Base-by-base conservation (phyloP, 2,113 vertebrate genomes). In the Epinephelus moara region DNA sequence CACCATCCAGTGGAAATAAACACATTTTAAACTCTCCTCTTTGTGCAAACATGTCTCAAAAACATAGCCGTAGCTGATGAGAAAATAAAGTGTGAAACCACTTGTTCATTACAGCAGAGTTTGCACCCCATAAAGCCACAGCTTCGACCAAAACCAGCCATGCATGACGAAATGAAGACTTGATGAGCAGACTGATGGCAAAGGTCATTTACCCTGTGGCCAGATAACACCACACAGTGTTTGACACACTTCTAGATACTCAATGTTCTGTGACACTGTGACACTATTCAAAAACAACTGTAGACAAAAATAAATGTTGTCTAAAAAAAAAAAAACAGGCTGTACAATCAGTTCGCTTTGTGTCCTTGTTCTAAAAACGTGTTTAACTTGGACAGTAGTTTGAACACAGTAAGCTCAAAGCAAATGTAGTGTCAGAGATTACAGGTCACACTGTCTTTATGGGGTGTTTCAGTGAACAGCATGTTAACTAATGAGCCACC, bases 151-250 rank as follows among this genome's bases (percentile, higher is more conserved):
- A 52, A 10, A 19, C 3, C 37, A 62, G 56, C 14, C 23, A 42
- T 1, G 17, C 17, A 50, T 25, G 40, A 27, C 3, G 17, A 13
- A 53, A 61, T 69, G n/a, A 75, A 30, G 6, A 18, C 13, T 60
- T 42, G 12, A 13, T 47, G 52, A 74, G 21, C 0, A 17, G n/a
- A n/a, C 1, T 27, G 14, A 67, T 7, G 7, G 60, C 68, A 67
- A 30, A 67, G 68, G 73, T 76, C 50, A 50, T 59, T 61, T 6
- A 6, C n/a, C 55, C 47, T 63, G 64, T 57, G 56, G 9, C n/a
- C 47, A 42, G 4, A 64, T 14, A 37, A 7, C 33, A 30, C 33
- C 6, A 19, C 42, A 13, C 9, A n/a, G 5, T 18, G 10, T 15
- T 15, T 15, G 33, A 30, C 11, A 15, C 5, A 45, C 33, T 37